These are phyloP conservation scores for Temnothorax ravouxi DNA, from an alignment of 2,888 invertebrate genomes.

Conservation along the genomic window DNA sequence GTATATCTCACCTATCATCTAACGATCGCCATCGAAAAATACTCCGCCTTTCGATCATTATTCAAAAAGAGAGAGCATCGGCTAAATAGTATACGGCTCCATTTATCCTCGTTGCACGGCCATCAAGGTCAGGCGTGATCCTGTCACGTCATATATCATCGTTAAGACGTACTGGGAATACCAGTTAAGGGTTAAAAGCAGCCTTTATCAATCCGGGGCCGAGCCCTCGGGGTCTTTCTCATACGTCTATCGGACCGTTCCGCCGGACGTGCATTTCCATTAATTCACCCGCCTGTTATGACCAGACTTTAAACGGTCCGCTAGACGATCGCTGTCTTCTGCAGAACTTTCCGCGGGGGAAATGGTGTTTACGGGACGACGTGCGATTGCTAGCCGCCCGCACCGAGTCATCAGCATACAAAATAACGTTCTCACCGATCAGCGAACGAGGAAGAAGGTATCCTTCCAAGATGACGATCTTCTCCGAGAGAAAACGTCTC, in stretches of 20 bases:
- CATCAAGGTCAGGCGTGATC: constrained; percentile 77
- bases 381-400: background rate
- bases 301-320: constrained; percentile 68
- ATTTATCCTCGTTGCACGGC: constrained; percentile 74
- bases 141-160: constrained; percentile 75
- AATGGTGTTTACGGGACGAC: constrained; percentile 20
- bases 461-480: background rate
- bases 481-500: background rate
- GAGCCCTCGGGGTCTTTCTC: constrained; percentile 73
- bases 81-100: constrained; percentile 67
- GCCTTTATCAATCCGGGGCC: constrained; percentile 75
- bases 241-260: constrained; percentile 68
- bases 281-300: constrained; percentile 68
- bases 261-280: constrained; percentile 73
- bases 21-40: constrained; percentile 15
- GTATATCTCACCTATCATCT: constrained; percentile 8
- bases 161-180: constrained; percentile 71
- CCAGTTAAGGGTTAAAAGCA: constrained; percentile 77
- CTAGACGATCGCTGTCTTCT: constrained; percentile 49
- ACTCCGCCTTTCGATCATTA: constrained; percentile 28
- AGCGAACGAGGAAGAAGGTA: background rate
- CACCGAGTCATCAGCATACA: background rate
- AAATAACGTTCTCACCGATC: background rate
- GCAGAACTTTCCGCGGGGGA: constrained; percentile 58
- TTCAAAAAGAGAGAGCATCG: constrained; percentile 46